Base-by-base conservation (phyloP, 2,888 invertebrate species). In the Galeruca laticollis region DNA sequence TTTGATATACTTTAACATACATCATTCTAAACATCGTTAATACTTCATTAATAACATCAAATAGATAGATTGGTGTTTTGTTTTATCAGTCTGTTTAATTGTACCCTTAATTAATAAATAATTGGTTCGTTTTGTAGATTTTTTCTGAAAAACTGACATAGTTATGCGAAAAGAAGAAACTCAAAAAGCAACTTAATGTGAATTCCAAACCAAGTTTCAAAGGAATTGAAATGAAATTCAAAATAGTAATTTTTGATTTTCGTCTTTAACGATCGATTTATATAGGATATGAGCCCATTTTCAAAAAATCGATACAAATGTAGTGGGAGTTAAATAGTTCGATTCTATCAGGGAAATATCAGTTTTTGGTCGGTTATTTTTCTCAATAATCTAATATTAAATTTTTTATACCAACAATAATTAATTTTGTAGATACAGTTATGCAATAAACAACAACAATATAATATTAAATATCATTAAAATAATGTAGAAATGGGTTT, bases 61-160 rank as follows among this genome's bases (percentile, higher is more conserved):
- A 60, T 64, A 69, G 62, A 72, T 56, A 71, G 68, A 61, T 75
- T 75, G 73, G 74, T 75, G 74, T 75, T 72, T 74, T 59, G 62
- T 73, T 75, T 73, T 51, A 72, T 74, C 74, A 74, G 72, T 74
- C 74, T 72, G 72, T 70, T 26, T 61, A 68, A 26, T 54, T 73
- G 70, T 70, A 72, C 70, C 64, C 61, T 63, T 69, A 56, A 57
- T n/a, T 62, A 56, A 59, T 62, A 43, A 54, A 67, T 51, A 59
- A 60, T 33, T 61, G 26, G 51, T 51, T 33, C 35, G 15, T 40
- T 43, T 54, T 43, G 31, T 15, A 18, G 47, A 57, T 57, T 21
- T 47, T 43, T 57, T 65, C 49, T 26, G 26, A 26, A 26, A 26
- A 26, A 26, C 6, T 26, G 26, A 26, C 26, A 6, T 6, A 26